These are phyloP conservation scores for Lamprotornis superbus DNA, from an alignment of 2,113 vertebrate genomes.

Conservation along the genomic window DNA sequence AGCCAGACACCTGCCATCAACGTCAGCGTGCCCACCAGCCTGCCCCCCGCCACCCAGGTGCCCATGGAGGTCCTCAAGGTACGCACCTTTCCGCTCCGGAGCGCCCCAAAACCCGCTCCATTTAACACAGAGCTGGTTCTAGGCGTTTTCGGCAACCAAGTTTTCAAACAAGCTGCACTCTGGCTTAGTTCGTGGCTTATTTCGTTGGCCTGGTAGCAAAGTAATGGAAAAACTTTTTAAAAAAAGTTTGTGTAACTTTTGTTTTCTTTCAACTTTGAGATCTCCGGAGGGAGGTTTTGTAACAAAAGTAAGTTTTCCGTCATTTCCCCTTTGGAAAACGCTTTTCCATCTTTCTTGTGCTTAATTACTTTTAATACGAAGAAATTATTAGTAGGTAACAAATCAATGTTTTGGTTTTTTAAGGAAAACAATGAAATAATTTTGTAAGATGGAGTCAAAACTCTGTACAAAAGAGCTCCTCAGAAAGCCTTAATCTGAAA, in stretches of 20 bases:
- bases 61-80: slow-evolving; percentile 94
- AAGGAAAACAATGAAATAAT: not conserved
- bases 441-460: slow-evolving; percentile 36
- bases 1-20: slow-evolving; percentile 88
- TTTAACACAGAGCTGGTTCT: not conserved
- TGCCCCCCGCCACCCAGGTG: slow-evolving; percentile 86
- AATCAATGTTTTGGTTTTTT: not conserved
- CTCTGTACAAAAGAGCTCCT: slow-evolving; percentile 48
- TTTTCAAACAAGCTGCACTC: fast-evolving
- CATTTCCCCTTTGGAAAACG: not conserved
- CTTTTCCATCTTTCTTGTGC: not conserved
- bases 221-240: not conserved
- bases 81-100: slow-evolving; percentile 2
- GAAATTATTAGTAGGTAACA: not conserved
- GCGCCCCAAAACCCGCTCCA: not conserved
- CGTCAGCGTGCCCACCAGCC: slow-evolving; percentile 76
- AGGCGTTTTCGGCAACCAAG: fast-evolving
- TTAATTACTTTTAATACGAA: not conserved
- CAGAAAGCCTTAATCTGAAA: slow-evolving; percentile 59
- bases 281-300: not conserved
- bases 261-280: not conserved
- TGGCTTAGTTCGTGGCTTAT: not conserved
- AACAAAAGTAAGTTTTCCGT: not conserved
- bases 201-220: not conserved
- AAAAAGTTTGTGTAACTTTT: not conserved